A percentile compares a stretch with the other conserved stretches of the same genome.
Evolutionary conservation across 1,140 invertebrate genomes (phyloP).

Genomic region (Drosophila mauritiana): DNA sequence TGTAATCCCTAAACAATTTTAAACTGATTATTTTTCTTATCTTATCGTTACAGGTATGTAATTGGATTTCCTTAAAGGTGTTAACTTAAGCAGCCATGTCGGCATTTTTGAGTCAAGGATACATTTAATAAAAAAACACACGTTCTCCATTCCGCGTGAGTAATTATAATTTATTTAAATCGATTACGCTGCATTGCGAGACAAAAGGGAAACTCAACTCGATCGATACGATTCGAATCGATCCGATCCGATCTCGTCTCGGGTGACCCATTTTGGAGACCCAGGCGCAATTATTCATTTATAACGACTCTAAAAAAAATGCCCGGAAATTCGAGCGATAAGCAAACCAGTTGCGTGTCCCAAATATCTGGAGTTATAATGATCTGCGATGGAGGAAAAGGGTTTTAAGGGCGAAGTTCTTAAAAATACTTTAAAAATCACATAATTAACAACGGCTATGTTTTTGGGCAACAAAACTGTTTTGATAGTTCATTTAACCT

Average conservation of each 20-base stretch:
- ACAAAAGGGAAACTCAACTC: slow-evolving; percentile 60
- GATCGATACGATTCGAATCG: slow-evolving; percentile 47
- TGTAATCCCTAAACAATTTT: neutral
- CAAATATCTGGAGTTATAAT: slow-evolving; percentile 59
- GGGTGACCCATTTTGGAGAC: slow-evolving; percentile 61
- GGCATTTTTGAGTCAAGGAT: slow-evolving; percentile 43
- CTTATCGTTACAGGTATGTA: slow-evolving; percentile 67
- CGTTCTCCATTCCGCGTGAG: slow-evolving; percentile 53
- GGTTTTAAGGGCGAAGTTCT: too few species aligned
- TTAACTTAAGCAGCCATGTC: slow-evolving; percentile 18
- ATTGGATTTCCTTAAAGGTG: neutral
- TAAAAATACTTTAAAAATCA: too few species aligned
- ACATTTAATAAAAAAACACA: slow-evolving; percentile 3
- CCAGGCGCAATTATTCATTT: slow-evolving; percentile 72
- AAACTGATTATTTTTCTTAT: slow-evolving; percentile 23
- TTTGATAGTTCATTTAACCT: neutral
- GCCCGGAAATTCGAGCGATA: slow-evolving; percentile 38
- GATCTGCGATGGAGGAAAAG: neutral
- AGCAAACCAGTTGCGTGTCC: slow-evolving; percentile 69
- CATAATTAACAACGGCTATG: too few species aligned
- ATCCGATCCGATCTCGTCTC: slow-evolving; percentile 18
- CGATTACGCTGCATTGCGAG: slow-evolving; percentile 56
- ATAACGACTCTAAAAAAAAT: slow-evolving; percentile 61
- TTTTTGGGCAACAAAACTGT: too few species aligned
- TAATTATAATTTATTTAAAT: slow-evolving; percentile 82